phyloP scores from a whole-genome alignment of 2,797 vertebrate genomes.

The Austrolebias charrua region DNA sequence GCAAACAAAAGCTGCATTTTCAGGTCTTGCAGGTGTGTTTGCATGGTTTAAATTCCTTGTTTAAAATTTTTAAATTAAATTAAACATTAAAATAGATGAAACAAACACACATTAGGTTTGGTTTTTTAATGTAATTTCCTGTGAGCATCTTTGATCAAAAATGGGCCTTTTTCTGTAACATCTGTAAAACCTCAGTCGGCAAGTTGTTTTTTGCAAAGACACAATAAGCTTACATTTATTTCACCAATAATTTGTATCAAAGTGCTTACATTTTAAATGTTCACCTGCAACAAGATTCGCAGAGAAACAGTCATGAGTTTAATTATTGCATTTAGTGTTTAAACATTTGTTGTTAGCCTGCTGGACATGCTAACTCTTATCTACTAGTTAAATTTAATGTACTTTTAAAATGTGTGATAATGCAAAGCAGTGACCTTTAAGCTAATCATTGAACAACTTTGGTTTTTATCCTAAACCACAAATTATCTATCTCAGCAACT shows the following conservation, averaged over 20 bases:
- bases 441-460: neutral
- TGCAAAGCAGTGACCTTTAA: neutral
- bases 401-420: neutral
- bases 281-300: neutral
- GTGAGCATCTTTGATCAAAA: neutral
- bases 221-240: neutral
- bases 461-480: constrained; percentile 5
- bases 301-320: neutral
- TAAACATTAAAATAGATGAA: no score
- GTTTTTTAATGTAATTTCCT: neutral
- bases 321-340: neutral
- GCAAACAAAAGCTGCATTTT: neutral
- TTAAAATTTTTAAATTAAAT: neutral
- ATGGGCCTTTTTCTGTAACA: neutral
- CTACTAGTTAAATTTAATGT: no score
- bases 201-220: constrained; percentile 20
- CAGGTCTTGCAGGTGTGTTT: neutral
- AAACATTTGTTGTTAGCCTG: no score
- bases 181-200: neutral
- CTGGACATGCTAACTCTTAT: no score
- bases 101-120: neutral
- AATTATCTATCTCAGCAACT: neutral
- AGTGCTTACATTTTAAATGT: neutral
- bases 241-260: neutral
- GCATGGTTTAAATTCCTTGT: neutral